Evolutionary conservation across 1,140 invertebrate genomes (phyloP).

Genomic region (Luehdorfia chinensis): DNA sequence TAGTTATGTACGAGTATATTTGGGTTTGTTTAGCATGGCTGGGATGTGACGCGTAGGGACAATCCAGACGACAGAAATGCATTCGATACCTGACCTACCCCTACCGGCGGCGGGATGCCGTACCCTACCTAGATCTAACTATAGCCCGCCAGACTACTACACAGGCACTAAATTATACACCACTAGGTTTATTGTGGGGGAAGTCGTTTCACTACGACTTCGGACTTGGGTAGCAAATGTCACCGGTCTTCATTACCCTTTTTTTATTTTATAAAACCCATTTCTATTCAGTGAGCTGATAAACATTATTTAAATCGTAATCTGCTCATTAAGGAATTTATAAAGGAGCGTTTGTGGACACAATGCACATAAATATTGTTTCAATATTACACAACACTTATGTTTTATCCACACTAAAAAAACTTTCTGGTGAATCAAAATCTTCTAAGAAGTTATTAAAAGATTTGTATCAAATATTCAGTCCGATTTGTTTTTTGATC

Average conservation of each 20-base stretch:
- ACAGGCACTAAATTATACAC: conserved; percentile 53
- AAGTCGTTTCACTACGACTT: conserved; percentile 19
- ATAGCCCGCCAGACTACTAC: conserved; percentile 34
- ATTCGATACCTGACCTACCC: conserved; percentile 51
- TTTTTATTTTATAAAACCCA: neutral
- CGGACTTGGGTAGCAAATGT: conserved; percentile 23
- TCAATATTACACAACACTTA: too few relatives aligned
- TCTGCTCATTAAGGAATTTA: neutral
- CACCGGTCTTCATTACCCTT: neutral
- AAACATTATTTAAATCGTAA: too few relatives aligned
- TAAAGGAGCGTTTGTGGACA: too few relatives aligned
- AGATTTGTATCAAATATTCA: too few relatives aligned
- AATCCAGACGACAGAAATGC: conserved; percentile 13
- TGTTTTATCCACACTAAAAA: too few relatives aligned
- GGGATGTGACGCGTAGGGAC: conserved; percentile 1
- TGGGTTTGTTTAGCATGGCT: too few relatives aligned
- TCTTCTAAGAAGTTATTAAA: too few relatives aligned
- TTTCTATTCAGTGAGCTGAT: too few relatives aligned
- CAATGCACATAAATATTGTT: too few relatives aligned
- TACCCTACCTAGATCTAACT: conserved; percentile 19
- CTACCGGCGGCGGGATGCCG: conserved; percentile 33
- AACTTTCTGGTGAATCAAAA: too few relatives aligned
- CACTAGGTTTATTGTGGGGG: conserved; percentile 45
- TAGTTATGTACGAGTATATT: too few relatives aligned
- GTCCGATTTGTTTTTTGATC: too few relatives aligned